Evolutionary conservation across 2,113 vertebrate species (phyloP), one percentile per base, ranked within the genome.

Genomic region (Numenius arquata): DNA sequence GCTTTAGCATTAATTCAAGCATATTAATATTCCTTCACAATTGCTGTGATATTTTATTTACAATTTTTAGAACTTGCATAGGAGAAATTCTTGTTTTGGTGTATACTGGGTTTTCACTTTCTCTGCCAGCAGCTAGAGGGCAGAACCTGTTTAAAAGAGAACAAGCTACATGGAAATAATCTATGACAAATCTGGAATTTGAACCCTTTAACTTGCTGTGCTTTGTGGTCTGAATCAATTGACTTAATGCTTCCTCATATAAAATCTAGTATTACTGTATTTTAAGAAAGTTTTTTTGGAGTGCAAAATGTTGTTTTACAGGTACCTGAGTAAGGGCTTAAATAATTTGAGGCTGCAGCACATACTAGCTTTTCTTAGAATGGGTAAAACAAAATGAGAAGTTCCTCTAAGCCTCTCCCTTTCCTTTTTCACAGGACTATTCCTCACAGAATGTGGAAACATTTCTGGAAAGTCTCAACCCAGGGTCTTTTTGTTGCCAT

Each of bases 381-480:
- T 15, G 36, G 8, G 4, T 91, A 27, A 70, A 93, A 52, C 18
- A 55, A 91, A 72, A 40, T 4, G 9, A 8, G 12, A 76, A 41
- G n/a, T 77, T 72, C 56, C n/a, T 82, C 92, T 95, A 78, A 95
- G 21, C 29, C 5, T 41, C 58, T 76, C 61, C 62, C 77, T 87
- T 93, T 96, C 56, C 40, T 95, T 83, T 89, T 86, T 95, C 97
- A 52, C 92, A 99, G 99, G 98, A 98, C 97, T 32, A 25, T 99
- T 88, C 99, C 98, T 43, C 97, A 97, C 45, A 97, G 95, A 93
- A 99, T 99, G 98, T 99, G 99, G 98, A 98, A 90, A 96, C 99
- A 99, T 92, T 97, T 99, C 93, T 99, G 99, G 99, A 99, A 98
- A 95, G 98, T 99, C 91, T 98, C 98, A 25, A 98, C 98, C 53